Conservation (phyloP, 1,140 invertebrate species). For the Camponotus pennsylvanicus region DNA sequence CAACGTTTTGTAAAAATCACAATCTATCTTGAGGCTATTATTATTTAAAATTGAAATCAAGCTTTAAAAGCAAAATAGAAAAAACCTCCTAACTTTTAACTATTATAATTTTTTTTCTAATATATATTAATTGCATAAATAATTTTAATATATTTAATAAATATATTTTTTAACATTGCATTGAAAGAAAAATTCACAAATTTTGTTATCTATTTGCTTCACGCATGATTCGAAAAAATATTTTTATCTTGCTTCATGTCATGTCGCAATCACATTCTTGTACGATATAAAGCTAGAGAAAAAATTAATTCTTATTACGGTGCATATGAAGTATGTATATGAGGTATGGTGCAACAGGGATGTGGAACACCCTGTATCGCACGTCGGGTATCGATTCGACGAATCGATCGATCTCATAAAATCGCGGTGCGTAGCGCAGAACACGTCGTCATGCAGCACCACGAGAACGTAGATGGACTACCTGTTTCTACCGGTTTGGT, state of each 20-base stretch:
- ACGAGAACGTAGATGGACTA: constrained; percentile 75
- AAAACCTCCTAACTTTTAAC: no score
- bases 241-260: background rate
- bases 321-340: background rate
- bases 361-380: background rate
- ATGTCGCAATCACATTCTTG: background rate
- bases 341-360: background rate
- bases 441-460: constrained; percentile 55
- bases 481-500: constrained; percentile 77
- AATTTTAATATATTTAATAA: no score
- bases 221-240: background rate
- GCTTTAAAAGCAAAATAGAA: no score
- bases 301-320: background rate
- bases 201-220: background rate
- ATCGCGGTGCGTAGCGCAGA: constrained; percentile 49
- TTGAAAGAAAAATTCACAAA: background rate
- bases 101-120: no score
- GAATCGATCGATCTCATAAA: constrained; percentile 41
- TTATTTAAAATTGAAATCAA: no score
- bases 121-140: no score
- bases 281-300: background rate
- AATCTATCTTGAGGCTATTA: no score
- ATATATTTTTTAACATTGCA: no score
- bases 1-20: no score
- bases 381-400: constrained; percentile 24